These are phyloP conservation scores for Schizothorax lantsangensis DNA, from an alignment of 2,797 vertebrate species.

Conservation along the genomic window DNA sequence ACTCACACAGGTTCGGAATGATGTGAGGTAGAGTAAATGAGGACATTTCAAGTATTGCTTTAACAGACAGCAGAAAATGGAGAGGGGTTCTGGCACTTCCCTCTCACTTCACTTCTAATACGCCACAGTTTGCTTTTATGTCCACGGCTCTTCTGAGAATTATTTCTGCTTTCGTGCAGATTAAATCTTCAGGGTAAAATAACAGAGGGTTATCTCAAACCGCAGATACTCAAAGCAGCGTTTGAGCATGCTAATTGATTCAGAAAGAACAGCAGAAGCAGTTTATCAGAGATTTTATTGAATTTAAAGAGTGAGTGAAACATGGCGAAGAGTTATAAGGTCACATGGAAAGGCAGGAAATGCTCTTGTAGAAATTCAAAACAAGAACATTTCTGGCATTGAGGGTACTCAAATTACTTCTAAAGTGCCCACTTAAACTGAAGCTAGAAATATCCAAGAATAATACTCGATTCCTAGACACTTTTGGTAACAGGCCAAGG, in stretches of 20 bases:
- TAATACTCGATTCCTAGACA: slow-evolving; percentile 63
- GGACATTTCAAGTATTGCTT: background rate
- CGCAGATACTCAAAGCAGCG: slow-evolving; percentile 40
- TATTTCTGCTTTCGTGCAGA: slow-evolving; percentile 51
- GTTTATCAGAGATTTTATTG: slow-evolving; percentile 55
- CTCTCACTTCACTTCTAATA: slow-evolving; percentile 17
- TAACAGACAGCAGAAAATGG: slow-evolving; percentile 21
- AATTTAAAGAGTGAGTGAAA: slow-evolving; percentile 33
- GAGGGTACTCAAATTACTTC: slow-evolving; percentile 55
- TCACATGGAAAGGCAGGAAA: slow-evolving; percentile 37
- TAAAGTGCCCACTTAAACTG: slow-evolving; percentile 51
- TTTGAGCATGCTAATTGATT: slow-evolving; percentile 52
- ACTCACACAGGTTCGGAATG: background rate
- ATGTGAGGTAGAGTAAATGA: background rate
- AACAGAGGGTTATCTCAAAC: slow-evolving; percentile 45
- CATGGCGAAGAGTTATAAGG: background rate
- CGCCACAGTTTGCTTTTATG: slow-evolving; percentile 56
- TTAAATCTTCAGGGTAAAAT: slow-evolving; percentile 47
- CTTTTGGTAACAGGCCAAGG: slow-evolving; percentile 64
- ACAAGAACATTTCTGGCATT: slow-evolving; percentile 48
- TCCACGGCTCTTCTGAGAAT: slow-evolving; percentile 52
- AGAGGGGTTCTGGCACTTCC: background rate
- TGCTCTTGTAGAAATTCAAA: slow-evolving; percentile 59
- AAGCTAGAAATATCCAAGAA: slow-evolving; percentile 59
- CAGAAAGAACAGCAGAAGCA: slow-evolving; percentile 46